These are phyloP conservation scores for Heliconius sara DNA, from an alignment of 2,888 invertebrate genomes.

Conservation along the genomic window DNA sequence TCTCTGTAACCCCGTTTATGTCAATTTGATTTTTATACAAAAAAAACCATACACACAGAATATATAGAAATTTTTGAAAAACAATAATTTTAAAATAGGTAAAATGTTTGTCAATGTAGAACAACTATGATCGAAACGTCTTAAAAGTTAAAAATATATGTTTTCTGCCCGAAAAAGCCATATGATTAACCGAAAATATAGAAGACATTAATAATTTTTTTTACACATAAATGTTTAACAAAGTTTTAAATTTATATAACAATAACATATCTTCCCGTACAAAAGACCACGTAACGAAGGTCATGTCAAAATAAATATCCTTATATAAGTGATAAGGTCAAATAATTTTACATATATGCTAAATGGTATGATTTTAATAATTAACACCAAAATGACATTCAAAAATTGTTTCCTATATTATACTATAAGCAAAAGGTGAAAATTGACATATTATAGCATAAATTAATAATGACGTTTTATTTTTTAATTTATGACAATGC, in stretches of 20 bases:
- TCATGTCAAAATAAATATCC: conserved; percentile 32
- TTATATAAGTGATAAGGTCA: conserved; percentile 39
- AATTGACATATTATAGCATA: background rate
- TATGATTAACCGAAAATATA: background rate
- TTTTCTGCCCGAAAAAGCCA: background rate
- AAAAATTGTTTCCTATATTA: conserved; percentile 18
- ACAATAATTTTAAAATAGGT: too few relatives aligned
- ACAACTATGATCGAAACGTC: background rate
- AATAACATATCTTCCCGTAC: conserved; percentile 11
- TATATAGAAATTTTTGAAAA: too few relatives aligned
- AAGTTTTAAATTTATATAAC: background rate
- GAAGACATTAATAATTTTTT: background rate
- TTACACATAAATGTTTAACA: background rate
- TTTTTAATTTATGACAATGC: background rate
- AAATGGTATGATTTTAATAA: conserved; percentile 32
- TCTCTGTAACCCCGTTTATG: too few relatives aligned
- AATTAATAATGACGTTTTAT: background rate
- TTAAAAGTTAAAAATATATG: background rate
- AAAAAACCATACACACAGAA: too few relatives aligned
- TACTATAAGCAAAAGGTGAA: background rate
- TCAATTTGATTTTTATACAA: too few relatives aligned
- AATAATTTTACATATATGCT: conserved; percentile 38
- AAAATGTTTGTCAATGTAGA: too few relatives aligned
- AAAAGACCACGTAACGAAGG: conserved; percentile 33
- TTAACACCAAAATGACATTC: conserved; percentile 27